Evolutionary conservation across 2,888 invertebrate species (phyloP).

Genomic region (Lepidocyrtoides sp.): DNA sequence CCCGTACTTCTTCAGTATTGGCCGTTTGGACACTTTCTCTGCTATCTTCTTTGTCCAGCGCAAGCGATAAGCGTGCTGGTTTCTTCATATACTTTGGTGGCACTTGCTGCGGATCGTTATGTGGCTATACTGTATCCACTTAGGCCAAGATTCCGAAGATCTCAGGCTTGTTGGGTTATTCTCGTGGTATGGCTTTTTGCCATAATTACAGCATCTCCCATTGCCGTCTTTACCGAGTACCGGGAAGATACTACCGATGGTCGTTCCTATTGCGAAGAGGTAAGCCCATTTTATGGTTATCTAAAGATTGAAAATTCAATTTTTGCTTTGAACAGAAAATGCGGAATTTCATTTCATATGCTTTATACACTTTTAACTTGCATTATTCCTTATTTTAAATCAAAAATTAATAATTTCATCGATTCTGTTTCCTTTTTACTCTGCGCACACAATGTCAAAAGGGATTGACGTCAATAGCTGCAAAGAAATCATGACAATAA

Average conservation of each 20-base stretch:
- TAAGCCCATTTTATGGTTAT: too few species aligned
- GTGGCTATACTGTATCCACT: constrained; percentile 96
- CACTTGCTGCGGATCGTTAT: constrained; percentile 96
- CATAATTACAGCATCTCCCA: too few species aligned
- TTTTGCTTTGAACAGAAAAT: too few species aligned
- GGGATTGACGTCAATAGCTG: too few species aligned
- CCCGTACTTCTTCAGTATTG: constrained; percentile 92
- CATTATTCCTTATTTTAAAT: too few species aligned
- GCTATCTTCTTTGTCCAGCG: constrained; percentile 88
- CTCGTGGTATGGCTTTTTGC: constrained; percentile 91
- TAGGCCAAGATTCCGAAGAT: constrained; percentile 90
- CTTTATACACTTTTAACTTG: too few species aligned
- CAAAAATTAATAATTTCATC: too few species aligned
- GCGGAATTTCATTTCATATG: too few species aligned
- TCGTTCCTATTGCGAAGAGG: constrained; percentile 87
- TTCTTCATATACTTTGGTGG: constrained; percentile 95
- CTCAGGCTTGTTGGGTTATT: constrained; percentile 91
- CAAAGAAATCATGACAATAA: too few species aligned
- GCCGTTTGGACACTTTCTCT: constrained; percentile 95
- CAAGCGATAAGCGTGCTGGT: constrained; percentile 87
- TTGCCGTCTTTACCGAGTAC: constrained; percentile 91
- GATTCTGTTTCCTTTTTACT: too few species aligned
- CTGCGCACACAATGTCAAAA: too few species aligned
- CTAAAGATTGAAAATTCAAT: neutral
- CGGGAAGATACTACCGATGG: too few species aligned